Conservation (phyloP, 2,888 invertebrate species). For the Didymodactylos carnosus region DNA sequence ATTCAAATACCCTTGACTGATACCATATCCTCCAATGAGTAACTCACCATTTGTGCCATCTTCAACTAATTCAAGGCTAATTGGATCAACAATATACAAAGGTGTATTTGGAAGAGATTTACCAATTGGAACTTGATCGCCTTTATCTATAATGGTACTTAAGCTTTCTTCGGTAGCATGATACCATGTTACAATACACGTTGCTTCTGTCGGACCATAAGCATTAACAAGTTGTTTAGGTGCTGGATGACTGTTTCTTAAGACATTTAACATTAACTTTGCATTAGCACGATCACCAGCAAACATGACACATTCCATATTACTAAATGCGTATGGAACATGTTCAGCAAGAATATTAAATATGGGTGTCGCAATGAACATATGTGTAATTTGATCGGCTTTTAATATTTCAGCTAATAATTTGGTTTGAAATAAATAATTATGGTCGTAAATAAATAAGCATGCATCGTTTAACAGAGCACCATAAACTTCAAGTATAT, state of each 20-base stretch:
- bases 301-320: neutral
- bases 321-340: neutral
- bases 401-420: neutral
- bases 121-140: neutral
- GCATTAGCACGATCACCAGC: neutral
- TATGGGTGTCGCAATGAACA: neutral
- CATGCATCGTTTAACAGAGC: neutral
- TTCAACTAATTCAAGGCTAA: neutral
- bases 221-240: neutral
- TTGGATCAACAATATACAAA: neutral
- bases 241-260: neutral
- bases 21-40: neutral
- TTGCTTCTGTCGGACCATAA: neutral
- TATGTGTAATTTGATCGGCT: neutral
- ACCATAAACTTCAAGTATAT: neutral
- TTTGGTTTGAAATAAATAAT: neutral
- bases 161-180: neutral
- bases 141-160: accelerated
- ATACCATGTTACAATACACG: neutral
- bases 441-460: neutral
- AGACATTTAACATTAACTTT: neutral
- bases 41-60: neutral
- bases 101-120: neutral
- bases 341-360: neutral
- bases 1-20: neutral